Evolutionary conservation across 2,888 invertebrate species (phyloP), one percentile per base, ranked within the genome.

Genomic region (Aproaerema taeniolella): DNA sequence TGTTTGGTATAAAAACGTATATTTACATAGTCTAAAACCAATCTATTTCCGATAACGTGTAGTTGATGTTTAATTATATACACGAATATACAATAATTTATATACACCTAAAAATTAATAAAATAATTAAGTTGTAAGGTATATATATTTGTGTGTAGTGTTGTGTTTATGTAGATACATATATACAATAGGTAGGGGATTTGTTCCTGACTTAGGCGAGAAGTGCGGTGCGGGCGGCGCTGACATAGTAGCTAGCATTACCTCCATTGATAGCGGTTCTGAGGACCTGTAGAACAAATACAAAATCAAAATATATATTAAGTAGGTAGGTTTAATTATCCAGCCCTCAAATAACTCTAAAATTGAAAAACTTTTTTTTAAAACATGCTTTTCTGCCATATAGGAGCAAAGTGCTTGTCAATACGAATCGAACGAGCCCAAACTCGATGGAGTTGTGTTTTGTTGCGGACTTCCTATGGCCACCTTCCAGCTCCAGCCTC

Each of bases 1-100:
- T 54, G 52, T 66, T 59, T 55, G 39, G 42, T 55, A 59, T 65
- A 71, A 55, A 36, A 73, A 70, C 58, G 54, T 78, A 74, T 79
- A 78, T 76, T 73, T 73, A 70, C 55, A 66, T 63, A 66, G 51
- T 42, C 10, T 58, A 55, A 41, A 31, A 38, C n/a, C 10, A 41
- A 42, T 48, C 46, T 55, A 53, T 55, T 46, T 39, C n/a, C 8
- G 5, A 26, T 9, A 5, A 9, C n/a, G 26, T 12, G 11, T 13
- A 12, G 5, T 11, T 30, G 30, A 26, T 31, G 37, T 43, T 38
- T 45, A 41, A 46, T 26, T 43, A 44, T 40, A 45, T 45, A 50
- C 44, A 44, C 39, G 33, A 46, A 39, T 45, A 45, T 31, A 41
- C 38, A 41, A 42, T 16, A 28, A 34, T 24, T 31, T 31, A 28